Evolutionary conservation across 1,140 invertebrate genomes (phyloP).

Genomic region (Bombus pascuorum): DNA sequence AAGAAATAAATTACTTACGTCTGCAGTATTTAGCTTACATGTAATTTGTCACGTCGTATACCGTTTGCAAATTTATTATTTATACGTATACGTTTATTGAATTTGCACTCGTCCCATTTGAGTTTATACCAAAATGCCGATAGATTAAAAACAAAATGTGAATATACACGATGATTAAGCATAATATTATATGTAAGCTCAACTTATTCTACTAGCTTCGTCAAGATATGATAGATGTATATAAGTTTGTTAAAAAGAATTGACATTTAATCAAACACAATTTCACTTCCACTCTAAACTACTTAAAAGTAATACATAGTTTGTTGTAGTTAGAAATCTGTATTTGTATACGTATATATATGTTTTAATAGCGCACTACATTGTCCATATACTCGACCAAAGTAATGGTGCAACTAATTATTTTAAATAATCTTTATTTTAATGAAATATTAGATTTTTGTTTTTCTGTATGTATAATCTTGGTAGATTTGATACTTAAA

Average conservation of each 20-base stretch:
- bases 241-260: conserved; percentile 5
- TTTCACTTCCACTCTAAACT: conserved; percentile 20
- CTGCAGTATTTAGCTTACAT: conserved; percentile 22
- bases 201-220: conserved; percentile 24
- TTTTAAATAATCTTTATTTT: not conserved
- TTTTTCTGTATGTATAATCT: not conserved
- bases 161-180: conserved; percentile 1
- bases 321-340: conserved; percentile 2
- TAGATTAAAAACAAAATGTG: conserved; percentile 9
- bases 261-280: conserved; percentile 10
- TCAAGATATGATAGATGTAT: conserved; percentile 9
- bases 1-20: not conserved
- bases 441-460: not conserved
- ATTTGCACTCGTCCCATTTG: not conserved
- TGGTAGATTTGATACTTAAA: conserved; percentile 6
- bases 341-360: not conserved
- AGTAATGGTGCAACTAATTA: conserved; percentile 11
- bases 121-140: conserved; percentile 2
- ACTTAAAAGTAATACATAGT: conserved; percentile 16
- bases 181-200: conserved; percentile 26
- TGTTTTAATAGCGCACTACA: not conserved
- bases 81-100: not conserved
- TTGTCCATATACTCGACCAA: not conserved
- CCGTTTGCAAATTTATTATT: not conserved
- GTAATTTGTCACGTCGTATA: not conserved